Conservation (phyloP, 2,113 vertebrate genomes). For the Helogale parvula region DNA sequence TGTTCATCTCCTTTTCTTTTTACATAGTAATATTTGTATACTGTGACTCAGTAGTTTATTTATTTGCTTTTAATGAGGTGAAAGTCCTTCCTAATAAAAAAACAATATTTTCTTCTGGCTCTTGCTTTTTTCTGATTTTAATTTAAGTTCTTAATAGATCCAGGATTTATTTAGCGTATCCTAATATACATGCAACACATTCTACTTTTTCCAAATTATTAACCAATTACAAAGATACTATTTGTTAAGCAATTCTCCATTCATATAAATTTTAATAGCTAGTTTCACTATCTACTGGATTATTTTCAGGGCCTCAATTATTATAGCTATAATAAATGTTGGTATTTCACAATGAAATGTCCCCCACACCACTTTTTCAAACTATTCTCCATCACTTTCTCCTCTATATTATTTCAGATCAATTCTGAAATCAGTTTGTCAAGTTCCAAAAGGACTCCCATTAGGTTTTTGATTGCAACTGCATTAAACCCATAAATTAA, state of each 20-base stretch:
- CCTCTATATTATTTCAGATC: conserved; percentile 28
- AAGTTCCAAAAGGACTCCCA: conserved; percentile 59
- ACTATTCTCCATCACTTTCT: neutral
- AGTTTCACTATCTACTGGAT: neutral
- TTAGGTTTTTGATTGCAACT: conserved; percentile 61
- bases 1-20: neutral
- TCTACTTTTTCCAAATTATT: conserved; percentile 29
- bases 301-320: neutral
- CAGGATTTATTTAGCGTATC: neutral
- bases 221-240: neutral
- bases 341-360: neutral
- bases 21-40: neutral
- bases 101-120: neutral
- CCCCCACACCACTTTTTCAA: neutral
- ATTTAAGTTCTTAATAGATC: neutral
- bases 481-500: conserved; percentile 70
- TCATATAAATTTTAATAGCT: conserved; percentile 3
- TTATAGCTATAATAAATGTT: neutral
- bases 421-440: conserved; percentile 68
- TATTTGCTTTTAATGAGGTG: neutral
- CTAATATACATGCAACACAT: neutral
- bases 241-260: neutral
- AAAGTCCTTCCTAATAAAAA: neutral
- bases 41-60: neutral
- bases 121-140: conserved; percentile 3